Evolutionary conservation across 2,797 vertebrate species (phyloP), one percentile per base, ranked within the genome.

Genomic region (Heliangelus exortis): DNA sequence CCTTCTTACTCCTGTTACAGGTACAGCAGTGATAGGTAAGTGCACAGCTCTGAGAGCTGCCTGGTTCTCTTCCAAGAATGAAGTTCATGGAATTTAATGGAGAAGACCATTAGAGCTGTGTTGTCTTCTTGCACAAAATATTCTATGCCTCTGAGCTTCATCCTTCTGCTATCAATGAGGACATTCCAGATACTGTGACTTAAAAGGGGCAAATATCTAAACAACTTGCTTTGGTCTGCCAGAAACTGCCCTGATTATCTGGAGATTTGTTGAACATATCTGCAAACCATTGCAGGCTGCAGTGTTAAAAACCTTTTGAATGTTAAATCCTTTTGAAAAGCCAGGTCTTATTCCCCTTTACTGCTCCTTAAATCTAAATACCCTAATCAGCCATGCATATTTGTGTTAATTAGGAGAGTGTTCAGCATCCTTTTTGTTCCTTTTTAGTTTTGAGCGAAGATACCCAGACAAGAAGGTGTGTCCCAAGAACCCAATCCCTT

Each of bases 271-370:
- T 89, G 59, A 33, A 31, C 92, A 10, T 61, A 55, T 79, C 74
- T 92, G 63, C 62, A 88, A 90, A 90, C n/a, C 43, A 43, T 76
- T 92, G 59, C 33, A 82, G 80, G 28, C 54, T 71, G 65, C 92
- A 90, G 14, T 14, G 39, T 41, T 55, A 45, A 93, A 95, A 89
- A 63, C 48, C 80, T 63, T 96, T 92, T 63, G 73, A 90, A 96
- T 14, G 39, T 41, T 48, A 93, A 95, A 89, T 63, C 48, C 83
- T 61, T 96, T 92, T 63, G 73, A 90, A 96, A 96, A 95, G 51
- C 51, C 41, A 82, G 67, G 18, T 81, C 65, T 84, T 61, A 66
- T 41, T 89, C 43, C 45, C 91, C 54, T 91, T 94, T 83, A 63
- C 39, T 72, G 61, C 34, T 93, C 62, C 77, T 87, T 68, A 63